A percentile compares a stretch with the other conserved stretches of the same genome.
These are phyloP conservation scores for Thymallus thymallus DNA, from an alignment of 2,113 vertebrate species.

Conservation along the genomic window DNA sequence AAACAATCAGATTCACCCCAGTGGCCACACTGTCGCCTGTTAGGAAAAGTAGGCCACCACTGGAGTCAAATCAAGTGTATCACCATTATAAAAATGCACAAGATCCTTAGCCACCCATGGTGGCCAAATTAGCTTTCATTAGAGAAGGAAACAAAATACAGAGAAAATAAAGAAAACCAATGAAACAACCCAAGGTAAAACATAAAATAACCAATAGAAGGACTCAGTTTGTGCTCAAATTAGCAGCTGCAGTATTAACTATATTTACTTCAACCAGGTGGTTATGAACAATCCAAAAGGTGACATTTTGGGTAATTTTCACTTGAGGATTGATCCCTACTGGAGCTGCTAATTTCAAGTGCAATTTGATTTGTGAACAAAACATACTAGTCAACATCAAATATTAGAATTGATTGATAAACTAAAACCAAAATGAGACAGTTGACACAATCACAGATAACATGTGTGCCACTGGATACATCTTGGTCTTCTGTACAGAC, in stretches of 20 bases:
- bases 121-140: constrained; percentile 65
- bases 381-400: constrained; percentile 73
- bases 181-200: constrained; percentile 62
- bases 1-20: constrained; percentile 70
- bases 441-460: constrained; percentile 70
- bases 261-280: neutral
- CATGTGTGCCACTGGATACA: constrained; percentile 48
- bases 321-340: constrained; percentile 39
- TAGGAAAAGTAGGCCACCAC: constrained; percentile 59
- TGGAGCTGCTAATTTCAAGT: constrained; percentile 79
- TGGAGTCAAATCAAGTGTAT: constrained; percentile 68
- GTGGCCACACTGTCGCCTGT: constrained; percentile 53
- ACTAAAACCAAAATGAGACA: constrained; percentile 72
- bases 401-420: constrained; percentile 73
- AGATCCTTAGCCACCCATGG: constrained; percentile 67
- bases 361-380: constrained; percentile 72
- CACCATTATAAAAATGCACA: constrained; percentile 67
- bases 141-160: constrained; percentile 67
- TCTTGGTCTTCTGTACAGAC: constrained; percentile 31
- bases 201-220: constrained; percentile 47
- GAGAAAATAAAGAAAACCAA: constrained; percentile 66
- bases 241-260: constrained; percentile 75
- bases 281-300: neutral
- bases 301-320: neutral
- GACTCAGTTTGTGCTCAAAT: constrained; percentile 73